Conservation (phyloP, 1,140 invertebrate species). For the Meloidogyne hapla region DNA sequence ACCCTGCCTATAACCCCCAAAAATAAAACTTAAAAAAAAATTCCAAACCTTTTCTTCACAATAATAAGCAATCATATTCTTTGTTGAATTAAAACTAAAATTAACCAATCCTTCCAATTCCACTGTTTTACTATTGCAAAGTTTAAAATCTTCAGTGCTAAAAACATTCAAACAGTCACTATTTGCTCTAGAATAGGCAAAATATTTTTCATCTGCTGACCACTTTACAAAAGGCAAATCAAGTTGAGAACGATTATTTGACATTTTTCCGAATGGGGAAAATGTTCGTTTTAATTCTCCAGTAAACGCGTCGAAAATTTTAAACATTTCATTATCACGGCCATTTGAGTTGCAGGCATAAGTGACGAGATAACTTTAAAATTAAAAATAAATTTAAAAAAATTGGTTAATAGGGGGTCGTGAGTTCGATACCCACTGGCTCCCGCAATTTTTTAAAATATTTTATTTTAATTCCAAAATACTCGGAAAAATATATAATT, state of each 20-base stretch:
- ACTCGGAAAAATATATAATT: too few relatives aligned
- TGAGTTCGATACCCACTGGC: too few relatives aligned
- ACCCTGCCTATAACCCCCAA: too few relatives aligned
- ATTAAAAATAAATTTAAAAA: neutral
- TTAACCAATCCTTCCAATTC: conserved; percentile 69
- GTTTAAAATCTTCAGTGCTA: conserved; percentile 68
- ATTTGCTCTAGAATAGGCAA: conserved; percentile 69
- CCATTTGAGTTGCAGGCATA: conserved; percentile 47
- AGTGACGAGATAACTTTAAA: conserved; percentile 57
- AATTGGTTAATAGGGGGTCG: too few relatives aligned
- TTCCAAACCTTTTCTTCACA: conserved; percentile 83
- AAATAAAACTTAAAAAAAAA: conserved; percentile 6
- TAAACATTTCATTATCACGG: conserved; percentile 47
- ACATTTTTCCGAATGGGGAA: conserved; percentile 34
- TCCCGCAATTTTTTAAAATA: too few relatives aligned
- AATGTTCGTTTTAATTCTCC: conserved; percentile 62
- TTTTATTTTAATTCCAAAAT: too few relatives aligned
- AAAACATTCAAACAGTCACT: conserved; percentile 82
- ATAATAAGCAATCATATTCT: conserved; percentile 94
- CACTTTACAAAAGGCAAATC: conserved; percentile 69
- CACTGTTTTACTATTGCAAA: conserved; percentile 48
- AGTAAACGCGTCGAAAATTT: conserved; percentile 63
- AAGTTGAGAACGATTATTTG: conserved; percentile 32
- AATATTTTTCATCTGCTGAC: conserved; percentile 94
- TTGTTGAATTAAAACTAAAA: conserved; percentile 95